Base-by-base conservation (phyloP, 2,113 vertebrate species). In the Gobius niger region DNA sequence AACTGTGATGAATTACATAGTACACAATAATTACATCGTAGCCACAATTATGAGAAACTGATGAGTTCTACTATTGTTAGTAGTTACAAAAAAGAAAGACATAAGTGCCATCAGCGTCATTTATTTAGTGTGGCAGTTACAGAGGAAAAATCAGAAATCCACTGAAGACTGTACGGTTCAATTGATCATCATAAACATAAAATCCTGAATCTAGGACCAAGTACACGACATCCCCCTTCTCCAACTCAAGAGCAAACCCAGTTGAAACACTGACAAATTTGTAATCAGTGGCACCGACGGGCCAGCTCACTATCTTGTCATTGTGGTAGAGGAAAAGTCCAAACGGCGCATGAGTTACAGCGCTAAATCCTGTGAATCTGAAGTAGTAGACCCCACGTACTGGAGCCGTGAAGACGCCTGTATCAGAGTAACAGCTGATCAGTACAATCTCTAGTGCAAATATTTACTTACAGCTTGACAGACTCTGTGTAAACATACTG, bases 261-360 rank as follows among this genome's bases (percentile, higher is more conserved):
- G 7, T 51, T 51, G 4, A 6, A 51, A 12, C 15, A 7, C 0
- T n/a, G 49, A 4, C n/a, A n/a, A n/a, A n/a, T n/a, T n/a, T n/a
- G n/a, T n/a, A n/a, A n/a, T n/a, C n/a, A n/a, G n/a, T n/a, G n/a
- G n/a, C n/a, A n/a, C n/a, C n/a, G n/a, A n/a, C n/a, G n/a, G n/a
- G n/a, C n/a, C n/a, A n/a, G 14, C 0, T 15, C 47, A 50, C 14
- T 15, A 4, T 7, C 1, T 52, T 16, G 5, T 7, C n/a, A 18
- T 52, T 52, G 50, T 51, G 50, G 50, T 51, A 16, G 50, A 51
- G 50, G n/a, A 16, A 0, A 8, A 8, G 1, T 16, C 10, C 50
- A 8, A n/a, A 9, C 7, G 1, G 1, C 0, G 0, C 0, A 52
- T 52, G 2, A 52, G 0, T 9, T 15, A 1, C 0, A 9, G 9